A percentile compares a stretch with the other conserved stretches of the same genome.
phyloP scores from a whole-genome alignment of 2,888 invertebrate species.

The Perithous albicinctus region DNA sequence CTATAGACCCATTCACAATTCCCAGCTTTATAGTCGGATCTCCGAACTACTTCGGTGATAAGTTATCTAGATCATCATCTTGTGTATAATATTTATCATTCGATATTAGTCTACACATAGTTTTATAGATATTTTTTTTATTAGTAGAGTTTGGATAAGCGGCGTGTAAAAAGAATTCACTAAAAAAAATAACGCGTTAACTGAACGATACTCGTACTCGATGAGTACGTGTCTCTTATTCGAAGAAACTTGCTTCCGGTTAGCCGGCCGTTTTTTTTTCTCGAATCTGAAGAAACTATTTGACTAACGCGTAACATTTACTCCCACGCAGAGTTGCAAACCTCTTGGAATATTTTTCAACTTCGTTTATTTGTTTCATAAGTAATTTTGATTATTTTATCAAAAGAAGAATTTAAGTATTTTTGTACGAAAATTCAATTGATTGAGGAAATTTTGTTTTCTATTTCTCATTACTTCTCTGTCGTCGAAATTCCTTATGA shows the following conservation, averaged over 20 bases:
- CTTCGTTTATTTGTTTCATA: not conserved
- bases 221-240: constrained; percentile 58
- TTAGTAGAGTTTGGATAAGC: constrained; percentile 34
- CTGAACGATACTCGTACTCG: constrained; percentile 67
- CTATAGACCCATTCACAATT: constrained; percentile 59
- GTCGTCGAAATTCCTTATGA: not conserved
- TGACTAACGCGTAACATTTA: constrained; percentile 27
- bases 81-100: constrained; percentile 35
- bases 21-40: constrained; percentile 58
- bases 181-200: constrained; percentile 49
- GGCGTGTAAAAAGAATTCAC: constrained; percentile 25
- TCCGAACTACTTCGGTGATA: constrained; percentile 35
- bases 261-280: constrained; percentile 42
- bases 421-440: not conserved
- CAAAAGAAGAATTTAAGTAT: not conserved
- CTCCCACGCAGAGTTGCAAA: constrained; percentile 2
- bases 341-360: not conserved
- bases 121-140: constrained; percentile 29
- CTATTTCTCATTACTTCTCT: too few relatives aligned
- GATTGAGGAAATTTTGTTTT: too few relatives aligned
- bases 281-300: constrained; percentile 4
- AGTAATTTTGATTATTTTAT: not conserved
- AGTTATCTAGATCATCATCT: constrained; percentile 33
- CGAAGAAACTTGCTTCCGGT: constrained; percentile 3
- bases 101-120: constrained; percentile 36